These are phyloP conservation scores for Pelodytes ibericus DNA, from an alignment of 2,797 vertebrate genomes.

Conservation along the genomic window DNA sequence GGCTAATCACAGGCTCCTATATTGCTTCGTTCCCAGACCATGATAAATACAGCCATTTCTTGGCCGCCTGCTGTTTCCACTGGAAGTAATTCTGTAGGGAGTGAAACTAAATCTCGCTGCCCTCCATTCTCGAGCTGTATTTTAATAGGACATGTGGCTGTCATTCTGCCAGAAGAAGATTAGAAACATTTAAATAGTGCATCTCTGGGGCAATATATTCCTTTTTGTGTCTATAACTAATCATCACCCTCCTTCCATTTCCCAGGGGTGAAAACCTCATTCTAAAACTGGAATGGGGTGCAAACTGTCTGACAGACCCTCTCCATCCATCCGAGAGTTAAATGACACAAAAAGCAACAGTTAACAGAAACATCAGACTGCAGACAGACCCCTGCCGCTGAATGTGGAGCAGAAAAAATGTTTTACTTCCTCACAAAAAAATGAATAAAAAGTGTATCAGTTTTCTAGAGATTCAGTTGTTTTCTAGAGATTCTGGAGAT, in stretches of 20 bases:
- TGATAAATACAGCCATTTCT: background rate
- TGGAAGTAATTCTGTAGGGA: background rate
- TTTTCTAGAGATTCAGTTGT: no score
- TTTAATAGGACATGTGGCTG: conserved; percentile 18
- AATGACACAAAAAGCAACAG: background rate
- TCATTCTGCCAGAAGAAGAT: conserved; percentile 13
- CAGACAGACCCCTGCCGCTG: conserved; percentile 1
- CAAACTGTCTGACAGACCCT: no score
- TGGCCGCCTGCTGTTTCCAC: background rate
- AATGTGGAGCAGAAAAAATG: no score
- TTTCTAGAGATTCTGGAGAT: no score
- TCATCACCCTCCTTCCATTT: background rate
- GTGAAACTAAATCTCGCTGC: background rate
- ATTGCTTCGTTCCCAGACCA: no score
- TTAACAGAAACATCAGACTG: background rate
- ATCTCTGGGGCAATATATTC: background rate
- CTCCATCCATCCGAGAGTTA: background rate
- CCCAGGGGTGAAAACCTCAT: no score
- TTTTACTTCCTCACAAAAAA: no score
- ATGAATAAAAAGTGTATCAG: no score
- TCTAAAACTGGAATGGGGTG: no score
- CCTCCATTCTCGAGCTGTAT: background rate
- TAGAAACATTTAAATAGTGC: conserved; percentile 5
- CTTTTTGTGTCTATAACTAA: background rate
- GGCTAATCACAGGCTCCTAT: no score